Base-by-base conservation (phyloP, 37 sponge, comb jelly and placozoan genomes). In the Agelas oroides region DNA sequence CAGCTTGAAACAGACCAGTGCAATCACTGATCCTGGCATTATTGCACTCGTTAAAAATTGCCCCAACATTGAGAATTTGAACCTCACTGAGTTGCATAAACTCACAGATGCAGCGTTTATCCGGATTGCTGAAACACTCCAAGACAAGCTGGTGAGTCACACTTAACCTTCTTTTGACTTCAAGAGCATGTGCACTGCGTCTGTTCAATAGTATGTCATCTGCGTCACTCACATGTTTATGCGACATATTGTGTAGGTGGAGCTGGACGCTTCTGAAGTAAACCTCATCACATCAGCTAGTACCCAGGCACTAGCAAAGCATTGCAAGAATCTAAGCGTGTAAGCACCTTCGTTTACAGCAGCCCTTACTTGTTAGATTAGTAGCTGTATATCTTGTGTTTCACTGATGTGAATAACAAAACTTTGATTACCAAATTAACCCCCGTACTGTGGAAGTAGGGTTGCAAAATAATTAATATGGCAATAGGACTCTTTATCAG, bases 301-400 rank as follows among this genome's bases (percentile, higher is more conserved):
- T 0, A 86, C 94, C 27, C 18, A 39, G 2, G 79, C 88, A 27
- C 70, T 94, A 18, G 94, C 85, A 21, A n/a, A 65, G 23, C 73
- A 89, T 59, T 94, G 94, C 60, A 79, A 62, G 28, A 86, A 83
- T 53, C 84, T 94, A 1, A 67, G 40, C 66, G 75, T 70, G 94
- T 94, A 70, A 46, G 91, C 41, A n/a, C 1, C 46, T 46, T 3
- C 8, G 46, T 46, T n/a, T 46, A 8, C 8, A 46, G 46, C 8
- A 18, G 53, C 23, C 8, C 23, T 5, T 59, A 60, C 46, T 8
- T 46, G 46, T 46, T 46, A n/a, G n/a, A n/a, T n/a, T n/a, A n/a
- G n/a, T n/a, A n/a, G n/a, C n/a, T n/a, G n/a, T n/a, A n/a, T n/a
- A n/a, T n/a, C n/a, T n/a, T n/a, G n/a, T n/a, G n/a, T n/a, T n/a